phyloP scores from a whole-genome alignment of 1,140 invertebrate genomes.

The Notospermus geniculatus region DNA sequence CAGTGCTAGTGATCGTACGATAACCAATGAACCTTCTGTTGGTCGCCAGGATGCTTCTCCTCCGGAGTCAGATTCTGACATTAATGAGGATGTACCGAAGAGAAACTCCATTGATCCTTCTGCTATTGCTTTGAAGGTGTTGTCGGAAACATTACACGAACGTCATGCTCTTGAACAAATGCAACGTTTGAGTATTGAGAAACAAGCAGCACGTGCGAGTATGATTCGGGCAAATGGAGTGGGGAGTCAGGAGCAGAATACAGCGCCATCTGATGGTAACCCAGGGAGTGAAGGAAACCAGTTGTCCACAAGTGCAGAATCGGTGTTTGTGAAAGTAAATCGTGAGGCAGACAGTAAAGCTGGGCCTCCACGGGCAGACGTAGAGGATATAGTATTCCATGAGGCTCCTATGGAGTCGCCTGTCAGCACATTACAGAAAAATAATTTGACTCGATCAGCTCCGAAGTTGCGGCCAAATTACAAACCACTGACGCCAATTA shows the following conservation, averaged over 20 bases:
- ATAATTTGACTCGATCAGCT: no score
- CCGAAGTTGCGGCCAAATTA: no score
- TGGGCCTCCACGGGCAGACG: not conserved
- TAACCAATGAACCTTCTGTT: not conserved
- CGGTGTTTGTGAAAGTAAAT: not conserved
- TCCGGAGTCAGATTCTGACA: not conserved
- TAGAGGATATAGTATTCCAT: not conserved
- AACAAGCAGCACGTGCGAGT: not conserved
- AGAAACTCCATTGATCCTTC: not conserved
- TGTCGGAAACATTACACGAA: constrained; percentile 5
- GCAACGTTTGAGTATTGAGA: constrained; percentile 7
- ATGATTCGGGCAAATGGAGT: not conserved
- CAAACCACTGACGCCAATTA: no score
- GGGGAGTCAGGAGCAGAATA: not conserved
- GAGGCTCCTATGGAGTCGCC: no score
- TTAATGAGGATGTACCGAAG: not conserved
- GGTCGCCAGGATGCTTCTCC: not conserved
- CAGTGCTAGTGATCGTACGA: not conserved
- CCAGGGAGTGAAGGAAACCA: not conserved
- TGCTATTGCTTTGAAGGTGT: not conserved
- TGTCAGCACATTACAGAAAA: no score
- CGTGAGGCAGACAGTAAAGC: not conserved
- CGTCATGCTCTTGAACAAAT: constrained; percentile 9
- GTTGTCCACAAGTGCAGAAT: not conserved
- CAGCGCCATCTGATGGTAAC: not conserved